Percentiles rank a stretch among this genome's conserved stretches.
Conservation (phyloP, 1,140 invertebrate genomes). For the Venturia canescens region DNA sequence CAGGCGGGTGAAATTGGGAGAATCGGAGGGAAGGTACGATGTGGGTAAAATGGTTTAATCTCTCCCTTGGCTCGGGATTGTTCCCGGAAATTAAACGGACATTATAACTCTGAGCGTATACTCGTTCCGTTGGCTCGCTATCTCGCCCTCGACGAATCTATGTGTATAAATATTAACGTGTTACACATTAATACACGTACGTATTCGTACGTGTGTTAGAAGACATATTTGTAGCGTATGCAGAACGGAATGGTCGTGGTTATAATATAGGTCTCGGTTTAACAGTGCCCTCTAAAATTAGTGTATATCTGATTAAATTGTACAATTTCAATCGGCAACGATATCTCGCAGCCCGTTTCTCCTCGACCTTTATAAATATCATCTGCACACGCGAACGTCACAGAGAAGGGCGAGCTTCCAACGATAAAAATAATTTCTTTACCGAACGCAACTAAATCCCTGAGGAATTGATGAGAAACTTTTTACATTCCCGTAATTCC, state of each 20-base stretch:
- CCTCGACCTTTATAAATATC: neutral
- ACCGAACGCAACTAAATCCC: too few relatives aligned
- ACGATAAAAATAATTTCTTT: neutral
- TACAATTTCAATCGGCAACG: constrained; percentile 41
- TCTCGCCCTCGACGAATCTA: constrained; percentile 17
- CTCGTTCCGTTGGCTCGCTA: constrained; percentile 44
- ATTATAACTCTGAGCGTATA: constrained; percentile 45
- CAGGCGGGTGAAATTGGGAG: neutral
- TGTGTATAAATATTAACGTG: neutral
- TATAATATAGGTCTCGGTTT: neutral
- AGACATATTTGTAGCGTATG: neutral
- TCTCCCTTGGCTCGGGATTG: constrained; percentile 20
- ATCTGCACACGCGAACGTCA: neutral
- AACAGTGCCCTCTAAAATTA: constrained; percentile 31
- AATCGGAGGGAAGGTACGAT: neutral
- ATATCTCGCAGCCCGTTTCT: constrained; percentile 3
- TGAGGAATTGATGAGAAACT: too few relatives aligned
- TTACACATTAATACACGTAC: constrained; percentile 5
- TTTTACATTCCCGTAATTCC: too few relatives aligned
- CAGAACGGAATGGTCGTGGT: neutral
- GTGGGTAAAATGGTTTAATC: constrained; percentile 19
- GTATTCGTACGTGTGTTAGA: neutral
- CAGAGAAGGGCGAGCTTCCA: neutral
- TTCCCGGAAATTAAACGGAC: constrained; percentile 48
- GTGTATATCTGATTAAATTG: constrained; percentile 45